Conservation (phyloP, 2,113 vertebrate species). For the Hymenochirus boettgeri region DNA sequence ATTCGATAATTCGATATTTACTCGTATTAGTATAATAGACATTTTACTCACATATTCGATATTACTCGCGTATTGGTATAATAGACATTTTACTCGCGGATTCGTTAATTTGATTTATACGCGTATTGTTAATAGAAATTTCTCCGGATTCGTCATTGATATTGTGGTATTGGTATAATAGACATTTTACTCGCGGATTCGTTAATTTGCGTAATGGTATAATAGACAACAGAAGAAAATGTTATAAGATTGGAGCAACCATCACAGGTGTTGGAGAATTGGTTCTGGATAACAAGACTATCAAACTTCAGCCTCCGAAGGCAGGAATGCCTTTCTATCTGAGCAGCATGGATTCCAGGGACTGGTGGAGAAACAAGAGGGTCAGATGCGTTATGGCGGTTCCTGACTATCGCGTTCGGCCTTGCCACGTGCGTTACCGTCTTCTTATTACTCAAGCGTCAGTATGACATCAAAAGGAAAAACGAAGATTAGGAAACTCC, state of each 20-base stretch:
- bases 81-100: no score
- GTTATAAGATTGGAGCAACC: conserved; percentile 74
- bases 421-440: conserved; percentile 65
- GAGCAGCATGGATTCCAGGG: conserved; percentile 69
- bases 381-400: conserved; percentile 65
- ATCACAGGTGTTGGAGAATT: conserved; percentile 86
- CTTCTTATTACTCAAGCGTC: conserved; percentile 71
- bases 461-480: conserved; percentile 62
- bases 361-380: conserved; percentile 72
- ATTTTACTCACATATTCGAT: no score
- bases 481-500: conserved; percentile 57
- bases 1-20: no score
- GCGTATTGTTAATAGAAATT: no score
- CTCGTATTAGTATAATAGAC: no score
- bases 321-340: conserved; percentile 82
- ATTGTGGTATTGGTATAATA: no score
- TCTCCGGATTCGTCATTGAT: no score
- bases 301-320: conserved; percentile 89
- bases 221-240: no score
- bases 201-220: no score
- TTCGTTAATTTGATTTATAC: no score
- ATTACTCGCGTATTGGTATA: no score
- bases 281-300: conserved; percentile 75
- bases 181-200: no score
- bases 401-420: conserved; percentile 66